Evolutionary conservation across 1,140 invertebrate species (phyloP).

Genomic region (Scaptomyza pallida): DNA sequence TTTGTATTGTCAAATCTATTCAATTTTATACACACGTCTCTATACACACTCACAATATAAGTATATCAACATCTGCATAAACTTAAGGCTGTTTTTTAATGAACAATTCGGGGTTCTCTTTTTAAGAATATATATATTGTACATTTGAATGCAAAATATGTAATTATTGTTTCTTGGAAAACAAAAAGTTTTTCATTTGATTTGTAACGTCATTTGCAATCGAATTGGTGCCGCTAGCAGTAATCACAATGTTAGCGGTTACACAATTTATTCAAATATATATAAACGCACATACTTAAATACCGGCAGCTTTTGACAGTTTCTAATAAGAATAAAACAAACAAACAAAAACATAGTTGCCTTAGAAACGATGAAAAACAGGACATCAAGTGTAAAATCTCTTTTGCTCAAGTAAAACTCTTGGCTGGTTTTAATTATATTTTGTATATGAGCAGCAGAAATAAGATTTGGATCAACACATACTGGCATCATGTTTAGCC

Average conservation of each 20-base stretch:
- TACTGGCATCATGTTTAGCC: conserved; percentile 53
- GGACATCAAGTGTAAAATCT: conserved; percentile 25
- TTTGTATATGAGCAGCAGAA: conserved; percentile 25
- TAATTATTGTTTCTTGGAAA: conserved; percentile 71
- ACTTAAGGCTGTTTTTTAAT: conserved; percentile 79
- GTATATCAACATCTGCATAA: conserved; percentile 55
- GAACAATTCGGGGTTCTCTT: conserved; percentile 64
- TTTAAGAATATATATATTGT: conserved; percentile 72
- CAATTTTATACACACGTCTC: conserved; percentile 51
- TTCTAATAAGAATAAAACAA: conserved; percentile 7
- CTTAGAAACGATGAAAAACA: conserved; percentile 58
- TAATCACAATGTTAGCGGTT: conserved; percentile 39
- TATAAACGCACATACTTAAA: conserved; percentile 14
- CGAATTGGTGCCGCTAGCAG: conserved; percentile 64
- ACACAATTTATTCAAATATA: conserved; percentile 38
- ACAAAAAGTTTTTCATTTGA: conserved; percentile 65
- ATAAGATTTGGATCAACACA: background rate
- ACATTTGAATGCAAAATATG: conserved; percentile 65
- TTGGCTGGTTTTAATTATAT: conserved; percentile 14
- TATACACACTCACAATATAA: conserved; percentile 9
- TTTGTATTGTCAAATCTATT: conserved; percentile 40
- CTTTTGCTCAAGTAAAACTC: background rate
- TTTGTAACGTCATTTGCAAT: conserved; percentile 72
- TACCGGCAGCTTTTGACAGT: background rate
- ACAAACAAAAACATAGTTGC: conserved; percentile 45